Base-by-base conservation (phyloP, 1,140 invertebrate species). In the Diuraphis noxia region DNA sequence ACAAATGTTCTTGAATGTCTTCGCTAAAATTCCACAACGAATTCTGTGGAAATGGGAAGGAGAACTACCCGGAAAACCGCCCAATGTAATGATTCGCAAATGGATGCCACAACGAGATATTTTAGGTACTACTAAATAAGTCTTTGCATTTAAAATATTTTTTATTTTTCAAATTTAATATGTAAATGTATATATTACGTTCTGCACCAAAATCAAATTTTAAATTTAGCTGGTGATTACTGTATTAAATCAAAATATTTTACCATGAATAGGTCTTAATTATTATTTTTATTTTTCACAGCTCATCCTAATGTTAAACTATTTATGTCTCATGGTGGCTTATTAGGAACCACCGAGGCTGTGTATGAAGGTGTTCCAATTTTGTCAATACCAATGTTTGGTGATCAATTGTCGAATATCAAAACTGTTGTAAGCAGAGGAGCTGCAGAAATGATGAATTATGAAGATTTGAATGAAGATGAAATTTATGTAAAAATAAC, bases 281-380 rank as follows among this genome's bases (percentile, higher is more conserved):
- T 82, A 41, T 13, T n/a, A 56, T 40, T 56, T 25, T 17, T 8
- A 56, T 38, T 13, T 36, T 90, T 1, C 92, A 34, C 88, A 93
- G 94, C 93, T 63, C 95, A 96, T 93, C 93, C 94, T 25, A 95
- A 95, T 92, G 92, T 94, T 1, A 94, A 95, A 92, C 89, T 96
- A 5, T 96, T 96, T 92, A 95, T 96, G 30, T 95, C 95, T 13
- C 95, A 96, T 92, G 96, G 96, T 86, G 96, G 96, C 0, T 93
- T 95, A n/a, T 94, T 96, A n/a, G 95, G 96, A 43, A 93, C 94
- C 1, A 94, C 94, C 92, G 96, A 96, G 93, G 94, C 95, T 0
- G 92, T 96, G 23, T 94, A 95, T 46, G 94, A 94, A 56, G 94
- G 94, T 10, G 95, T 95, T 17, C 95, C 96, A 0, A 94, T 96